phyloP scores from a whole-genome alignment of 2,113 vertebrate genomes.

The Amia ocellicauda region DNA sequence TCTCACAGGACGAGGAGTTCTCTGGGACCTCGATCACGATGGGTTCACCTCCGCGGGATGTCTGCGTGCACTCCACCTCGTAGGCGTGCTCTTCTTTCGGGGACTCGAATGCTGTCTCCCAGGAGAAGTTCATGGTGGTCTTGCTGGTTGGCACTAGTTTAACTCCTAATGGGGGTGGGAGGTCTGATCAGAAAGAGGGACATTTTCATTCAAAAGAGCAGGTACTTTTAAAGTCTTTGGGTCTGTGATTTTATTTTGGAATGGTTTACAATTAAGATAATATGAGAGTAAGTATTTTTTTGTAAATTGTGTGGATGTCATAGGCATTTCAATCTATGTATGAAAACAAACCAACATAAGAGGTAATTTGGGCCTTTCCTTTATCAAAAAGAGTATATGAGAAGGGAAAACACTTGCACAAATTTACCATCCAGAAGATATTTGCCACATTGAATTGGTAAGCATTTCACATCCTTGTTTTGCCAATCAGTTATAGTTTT shows the following conservation, averaged over 20 bases:
- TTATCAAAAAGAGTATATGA: too few relatives aligned
- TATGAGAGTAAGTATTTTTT: background rate
- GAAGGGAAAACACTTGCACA: too few relatives aligned
- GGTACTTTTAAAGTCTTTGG: too few relatives aligned
- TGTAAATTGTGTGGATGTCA: background rate
- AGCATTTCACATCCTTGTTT: too few relatives aligned
- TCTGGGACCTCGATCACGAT: conserved; percentile 52
- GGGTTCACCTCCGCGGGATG: conserved; percentile 41
- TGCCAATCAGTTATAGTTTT: too few relatives aligned
- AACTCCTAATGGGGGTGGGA: conserved; percentile 70
- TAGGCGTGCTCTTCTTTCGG: conserved; percentile 67
- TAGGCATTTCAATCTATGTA: too few relatives aligned
- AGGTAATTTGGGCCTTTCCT: too few relatives aligned
- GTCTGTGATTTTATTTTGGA: too few relatives aligned
- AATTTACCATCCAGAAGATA: too few relatives aligned
- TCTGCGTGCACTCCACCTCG: conserved; percentile 65
- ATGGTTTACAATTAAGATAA: too few relatives aligned
- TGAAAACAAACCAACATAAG: too few relatives aligned
- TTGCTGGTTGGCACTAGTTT: conserved; percentile 68
- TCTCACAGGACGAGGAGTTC: conserved; percentile 62
- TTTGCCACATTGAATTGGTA: too few relatives aligned
- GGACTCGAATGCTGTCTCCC: conserved; percentile 62
- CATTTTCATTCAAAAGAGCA: background rate
- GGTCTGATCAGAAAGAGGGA: conserved; percentile 52
- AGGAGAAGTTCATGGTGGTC: conserved; percentile 71